Conservation (phyloP, 2,797 vertebrate species). For the Peromyscus attwateri region DNA sequence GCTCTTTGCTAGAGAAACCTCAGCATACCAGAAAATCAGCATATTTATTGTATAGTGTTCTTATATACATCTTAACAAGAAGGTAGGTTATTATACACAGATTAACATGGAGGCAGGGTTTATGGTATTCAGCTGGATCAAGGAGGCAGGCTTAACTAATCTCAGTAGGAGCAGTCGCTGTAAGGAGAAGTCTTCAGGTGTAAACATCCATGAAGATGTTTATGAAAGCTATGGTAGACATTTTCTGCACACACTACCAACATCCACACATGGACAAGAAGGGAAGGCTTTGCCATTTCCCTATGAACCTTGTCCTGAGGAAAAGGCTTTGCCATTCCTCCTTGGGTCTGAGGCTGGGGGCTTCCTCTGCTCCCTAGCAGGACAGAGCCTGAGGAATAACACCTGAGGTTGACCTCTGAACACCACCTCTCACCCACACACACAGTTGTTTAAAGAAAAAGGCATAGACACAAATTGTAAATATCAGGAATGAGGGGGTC, state of each 20-base stretch:
- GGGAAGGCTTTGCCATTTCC: neutral
- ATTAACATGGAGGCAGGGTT: neutral
- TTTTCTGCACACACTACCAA: neutral
- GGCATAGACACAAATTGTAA: neutral
- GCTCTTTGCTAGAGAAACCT: neutral
- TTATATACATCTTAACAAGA: neutral
- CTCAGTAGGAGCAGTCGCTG: neutral
- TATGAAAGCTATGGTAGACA: neutral
- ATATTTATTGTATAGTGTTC: neutral
- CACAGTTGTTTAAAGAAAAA: neutral
- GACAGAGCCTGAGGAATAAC: neutral
- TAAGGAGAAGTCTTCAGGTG: neutral
- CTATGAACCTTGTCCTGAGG: neutral
- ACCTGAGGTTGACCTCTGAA: neutral
- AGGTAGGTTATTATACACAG: neutral
- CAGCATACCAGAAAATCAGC: neutral
- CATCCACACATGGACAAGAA: neutral
- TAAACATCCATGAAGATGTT: too few relatives aligned
- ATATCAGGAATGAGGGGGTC: neutral
- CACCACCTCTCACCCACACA: neutral
- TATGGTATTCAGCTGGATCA: neutral
- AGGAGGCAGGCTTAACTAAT: neutral
- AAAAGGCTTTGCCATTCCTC: neutral
- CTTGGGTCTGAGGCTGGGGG: neutral
- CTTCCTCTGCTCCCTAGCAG: neutral